These are phyloP conservation scores for Cheumatopsyche charites DNA, from an alignment of 1,140 invertebrate species.

Conservation along the genomic window DNA sequence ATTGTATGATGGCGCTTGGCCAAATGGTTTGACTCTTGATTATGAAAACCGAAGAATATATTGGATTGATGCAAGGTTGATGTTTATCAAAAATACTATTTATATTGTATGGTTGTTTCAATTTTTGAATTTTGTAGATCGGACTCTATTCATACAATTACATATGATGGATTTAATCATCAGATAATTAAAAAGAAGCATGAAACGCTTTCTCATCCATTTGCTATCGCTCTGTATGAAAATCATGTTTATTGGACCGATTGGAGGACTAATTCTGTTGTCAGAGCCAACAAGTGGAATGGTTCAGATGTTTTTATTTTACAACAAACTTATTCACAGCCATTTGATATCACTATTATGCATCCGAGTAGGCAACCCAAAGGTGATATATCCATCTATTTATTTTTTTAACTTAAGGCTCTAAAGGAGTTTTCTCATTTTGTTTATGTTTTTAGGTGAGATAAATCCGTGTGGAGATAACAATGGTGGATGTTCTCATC, in stretches of 20 bases:
- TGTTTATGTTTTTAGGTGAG: conserved; percentile 52
- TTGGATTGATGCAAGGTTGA: conserved; percentile 80
- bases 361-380: conserved; percentile 76
- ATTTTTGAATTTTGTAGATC: conserved; percentile 61
- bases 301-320: conserved; percentile 67
- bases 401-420: background rate
- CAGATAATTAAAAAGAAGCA: conserved; percentile 70
- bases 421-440: no score
- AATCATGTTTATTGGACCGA: conserved; percentile 95
- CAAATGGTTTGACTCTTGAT: conserved; percentile 86
- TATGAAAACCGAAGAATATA: conserved; percentile 77
- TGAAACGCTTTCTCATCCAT: conserved; percentile 83
- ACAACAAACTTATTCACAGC: conserved; percentile 72
- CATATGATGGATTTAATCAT: conserved; percentile 78
- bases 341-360: conserved; percentile 82
- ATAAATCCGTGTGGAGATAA: conserved; percentile 72
- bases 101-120: background rate
- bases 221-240: conserved; percentile 82
- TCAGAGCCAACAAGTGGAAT: conserved; percentile 76
- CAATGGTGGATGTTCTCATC: conserved; percentile 80
- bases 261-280: conserved; percentile 75
- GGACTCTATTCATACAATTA: conserved; percentile 83
- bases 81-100: background rate
- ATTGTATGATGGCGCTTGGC: conserved; percentile 79
- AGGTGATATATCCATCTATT: conserved; percentile 45